Base-by-base conservation (phyloP, 2,113 vertebrate species). In the Cololabis saira region DNA sequence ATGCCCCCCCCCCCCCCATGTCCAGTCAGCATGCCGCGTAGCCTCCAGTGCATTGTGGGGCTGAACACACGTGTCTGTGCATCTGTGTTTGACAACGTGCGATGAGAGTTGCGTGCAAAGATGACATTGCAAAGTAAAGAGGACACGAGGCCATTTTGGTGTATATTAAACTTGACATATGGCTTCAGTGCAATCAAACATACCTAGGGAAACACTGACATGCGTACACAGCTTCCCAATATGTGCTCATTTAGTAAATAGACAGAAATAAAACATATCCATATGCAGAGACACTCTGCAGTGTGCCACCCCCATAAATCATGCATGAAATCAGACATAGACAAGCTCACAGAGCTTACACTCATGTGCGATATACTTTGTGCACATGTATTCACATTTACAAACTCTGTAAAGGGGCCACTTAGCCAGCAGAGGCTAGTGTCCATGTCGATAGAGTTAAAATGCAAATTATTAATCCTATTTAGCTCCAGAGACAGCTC, bases 141-240 rank as follows among this genome's bases (percentile, higher is more conserved):
- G 82, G 88, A 87, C 80, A 52, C n/a, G 74, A 71, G 73, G 78
- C 78, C 77, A 69, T 85, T 89, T 91, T 88, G 80, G 87, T 87
- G 88, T 88, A 91, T 86, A 89, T 90, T 92, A 89, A 92, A 90
- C 77, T 81, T 89, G 87, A 93, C 91, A 82, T 90, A 90, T 91
- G 73, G 71, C 74, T 88, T 84, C 81, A 82, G 73, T 87, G 79
- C 71, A 83, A 85, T 86, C 67, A 82, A 69, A 70, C 70, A 81
- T 76, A 90, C 87, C 72, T 50, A 58, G 67, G 58, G 61, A 58
- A 63, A 64, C 69, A 67, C 62, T 58, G 44, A 76, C 42, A 53
- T 66, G 48, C 42, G 69, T 24, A 73, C 22, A 65, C 76, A 77
- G 75, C 67, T 59, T 78, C 67, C 63, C 76, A 19, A 79, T 71